Base-by-base conservation (phyloP, 2,113 vertebrate genomes). In the Nanorana parkeri region DNA sequence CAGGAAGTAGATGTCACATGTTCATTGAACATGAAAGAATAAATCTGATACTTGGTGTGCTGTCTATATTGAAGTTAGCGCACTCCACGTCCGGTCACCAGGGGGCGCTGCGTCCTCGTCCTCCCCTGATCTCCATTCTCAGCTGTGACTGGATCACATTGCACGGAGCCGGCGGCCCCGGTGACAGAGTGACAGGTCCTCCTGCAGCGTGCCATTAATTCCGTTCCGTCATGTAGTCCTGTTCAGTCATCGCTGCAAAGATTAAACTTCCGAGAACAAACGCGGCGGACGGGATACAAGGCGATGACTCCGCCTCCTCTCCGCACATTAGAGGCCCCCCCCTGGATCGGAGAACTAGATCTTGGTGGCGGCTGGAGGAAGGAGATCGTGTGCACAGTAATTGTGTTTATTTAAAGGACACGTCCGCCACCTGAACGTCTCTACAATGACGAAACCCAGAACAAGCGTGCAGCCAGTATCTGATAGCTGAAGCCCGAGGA, bases 121-220 rank as follows among this genome's bases (percentile, higher is more conserved):
- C n/a, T 54, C 3, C 16, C 2, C n/a, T 20, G 1, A 4, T 1
- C 67, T 17, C 15, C 21, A 4, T 1, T 23, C 20, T 21, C 58
- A 17, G 17, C 32, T 20, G 19, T 24, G 7, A 20, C 20, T 47
- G 17, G 36, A 47, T 68, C n/a, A 24, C n/a, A 52, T 71, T 71
- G 21, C 47, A 23, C 24, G 16, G 17, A 54, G 68, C 17, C 2
- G 21, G 17, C 8, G 41, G 68, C 16, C 68, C 52, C 6, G 1
- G 47, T 54, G 17, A 71, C 51, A 71, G 21, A 19, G 71, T n/a
- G 75, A 51, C 60, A 28, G 74, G 51, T 47, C 17, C 24, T 47
- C 23, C 20, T 63, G 68, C 36, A 41, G 29, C 60, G 26, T 21
- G 21, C 75, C 36, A 28, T 65, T 77, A 77, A 77, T 77, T 41